Base-by-base conservation (phyloP, 2,113 vertebrate genomes). In the Callipepla squamata region DNA sequence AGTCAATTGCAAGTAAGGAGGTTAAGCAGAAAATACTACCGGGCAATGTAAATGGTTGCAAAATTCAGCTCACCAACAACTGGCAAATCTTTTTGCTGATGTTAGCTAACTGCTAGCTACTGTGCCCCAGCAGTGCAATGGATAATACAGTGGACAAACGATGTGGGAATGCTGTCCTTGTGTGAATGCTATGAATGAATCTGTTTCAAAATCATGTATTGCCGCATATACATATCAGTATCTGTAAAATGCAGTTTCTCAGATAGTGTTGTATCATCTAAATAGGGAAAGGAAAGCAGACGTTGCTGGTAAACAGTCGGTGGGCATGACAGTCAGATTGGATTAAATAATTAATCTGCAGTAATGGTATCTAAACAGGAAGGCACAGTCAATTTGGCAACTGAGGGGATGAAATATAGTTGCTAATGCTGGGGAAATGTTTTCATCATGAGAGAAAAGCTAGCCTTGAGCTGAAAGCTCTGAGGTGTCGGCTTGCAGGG, bases 331-430 rank as follows among this genome's bases (percentile, higher is more conserved):
- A 83, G 22, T 85, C 45, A 57, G 61, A 67, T 9, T 63, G 57
- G 34, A 88, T 88, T 70, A 86, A 95, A 80, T 85, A 80, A 83
- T 96, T 83, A 75, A 83, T 88, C 47, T 65, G 42, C 72, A 88
- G 50, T 86, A 77, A 77, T 28, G 10, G 5, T 65, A 73, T 68
- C 83, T 85, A 85, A 85, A 40, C 22, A 69, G 67, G 72, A 89
- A 69, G 36, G 48, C 32, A 40, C 19, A 8, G 13, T 73, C 55
- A 73, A 9, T 76, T 77, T 76, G 72, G 45, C 59, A 58, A 2
- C 57, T 62, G 55, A 78, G 63, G 61, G 61, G 28, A 63, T 70
- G 25, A 13, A 20, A 83, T 77, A 25, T 19, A 21, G 85, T 94
- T 80, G 16, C 17, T 85, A 67, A 62, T 70, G 65, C 18, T 83